Base-by-base conservation (phyloP, 1,140 invertebrate genomes). In the Stenopsyche tienmushanensis region DNA sequence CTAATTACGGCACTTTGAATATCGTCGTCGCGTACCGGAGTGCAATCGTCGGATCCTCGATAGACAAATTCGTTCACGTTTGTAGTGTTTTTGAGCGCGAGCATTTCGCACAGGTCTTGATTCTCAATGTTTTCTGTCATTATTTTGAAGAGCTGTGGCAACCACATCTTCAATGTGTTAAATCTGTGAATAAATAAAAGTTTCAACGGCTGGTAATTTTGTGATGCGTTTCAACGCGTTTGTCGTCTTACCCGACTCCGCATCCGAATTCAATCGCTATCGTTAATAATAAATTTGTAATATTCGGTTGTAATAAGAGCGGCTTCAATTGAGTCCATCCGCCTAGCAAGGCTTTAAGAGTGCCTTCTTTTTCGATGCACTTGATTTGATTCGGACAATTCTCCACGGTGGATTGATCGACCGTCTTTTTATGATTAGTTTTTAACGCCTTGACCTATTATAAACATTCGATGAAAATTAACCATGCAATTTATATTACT, bases 91-190 rank as follows among this genome's bases (percentile, higher is more conserved):
- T 41, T 42, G 3, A 69, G 17, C 10, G 66, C 64, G 15, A 69
- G 64, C 62, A 65, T 69, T 9, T 64, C 66, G 34, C 66, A 69
- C 15, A 69, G 25, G 17, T 52, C 25, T 10, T 49, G 47, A 2
- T 47, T 53, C 5, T 18, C 23, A 13, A 54, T 54, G 13, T 47
- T 29, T 20, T 69, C 66, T n/a, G 45, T 65, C 62, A 69, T 69
- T 50, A 65, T 69, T 26, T 69, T 69, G 26, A 69, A 69, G 15
- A 69, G 42, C 39, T 69, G 66, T 10, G 66, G 66, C 29, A 69
- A 50, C 66, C 66, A 69, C 17, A 69, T 26, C 34, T 62, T 42
- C 34, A 69, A 21, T 0, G 66, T 60, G 23, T 67, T 67, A 44
- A 42, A 53, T 18, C 66, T 69, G 44, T 41, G 63, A 21, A 10